Evolutionary conservation across 2,797 vertebrate genomes (phyloP).

Genomic region (Anguilla anguilla): DNA sequence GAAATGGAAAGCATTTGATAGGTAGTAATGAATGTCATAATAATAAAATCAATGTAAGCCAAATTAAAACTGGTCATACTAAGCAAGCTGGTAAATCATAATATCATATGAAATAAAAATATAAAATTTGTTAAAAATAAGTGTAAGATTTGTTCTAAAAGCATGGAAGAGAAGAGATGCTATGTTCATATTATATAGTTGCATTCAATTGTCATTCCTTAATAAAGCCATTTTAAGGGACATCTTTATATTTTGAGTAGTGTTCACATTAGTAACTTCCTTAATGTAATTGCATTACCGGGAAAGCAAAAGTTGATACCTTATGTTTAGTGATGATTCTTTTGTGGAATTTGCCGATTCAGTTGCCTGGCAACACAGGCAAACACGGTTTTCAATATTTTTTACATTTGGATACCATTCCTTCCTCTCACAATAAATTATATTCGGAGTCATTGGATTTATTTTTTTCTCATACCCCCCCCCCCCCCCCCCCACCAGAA

Average conservation of each 20-base stretch:
- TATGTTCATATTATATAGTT: not conserved
- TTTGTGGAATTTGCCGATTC: not conserved
- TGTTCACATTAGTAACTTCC: not conserved
- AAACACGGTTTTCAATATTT: not conserved
- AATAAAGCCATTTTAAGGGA: not conserved
- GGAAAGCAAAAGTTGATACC: not conserved
- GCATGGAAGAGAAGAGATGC: not conserved
- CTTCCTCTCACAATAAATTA: not conserved
- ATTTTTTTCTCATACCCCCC: not conserved
- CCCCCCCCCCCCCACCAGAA: no score
- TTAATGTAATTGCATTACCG: not conserved
- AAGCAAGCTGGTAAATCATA: not conserved
- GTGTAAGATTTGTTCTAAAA: not conserved
- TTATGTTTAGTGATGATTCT: not conserved
- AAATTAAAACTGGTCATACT: not conserved
- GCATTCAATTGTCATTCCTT: not conserved
- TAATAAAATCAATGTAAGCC: not conserved
- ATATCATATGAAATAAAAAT: not conserved
- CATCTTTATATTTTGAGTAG: not conserved
- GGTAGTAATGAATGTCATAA: not conserved
- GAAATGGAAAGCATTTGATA: not conserved
- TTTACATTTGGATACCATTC: slow-evolving; percentile 6
- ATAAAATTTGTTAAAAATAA: not conserved
- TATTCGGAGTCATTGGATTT: not conserved
- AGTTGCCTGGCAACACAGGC: slow-evolving; percentile 6